These are phyloP conservation scores for Drosophila kohkoa DNA, from an alignment of 1,140 invertebrate species.

Conservation along the genomic window DNA sequence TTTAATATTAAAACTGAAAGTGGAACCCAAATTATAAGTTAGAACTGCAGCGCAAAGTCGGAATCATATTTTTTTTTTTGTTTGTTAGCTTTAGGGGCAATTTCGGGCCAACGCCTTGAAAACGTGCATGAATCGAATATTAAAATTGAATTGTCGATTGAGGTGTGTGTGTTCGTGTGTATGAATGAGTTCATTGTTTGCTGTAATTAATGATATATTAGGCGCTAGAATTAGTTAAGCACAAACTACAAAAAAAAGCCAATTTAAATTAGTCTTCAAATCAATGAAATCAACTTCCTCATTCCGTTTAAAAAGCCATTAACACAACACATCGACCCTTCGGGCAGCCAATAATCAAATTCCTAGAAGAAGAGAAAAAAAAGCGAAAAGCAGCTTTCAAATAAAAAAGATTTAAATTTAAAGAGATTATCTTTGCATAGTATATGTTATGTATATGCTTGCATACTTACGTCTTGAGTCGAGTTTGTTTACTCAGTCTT, in stretches of 20 bases:
- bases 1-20: conserved; percentile 73
- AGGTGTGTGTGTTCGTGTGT: conserved; percentile 56
- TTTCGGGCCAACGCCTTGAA: conserved; percentile 56
- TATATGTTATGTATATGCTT: background rate
- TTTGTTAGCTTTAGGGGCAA: conserved; percentile 15
- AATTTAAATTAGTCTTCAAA: conserved; percentile 55
- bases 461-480: conserved; percentile 4
- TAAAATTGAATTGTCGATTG: conserved; percentile 53
- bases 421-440: conserved; percentile 2
- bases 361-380: conserved; percentile 1
- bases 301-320: conserved; percentile 43
- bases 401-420: background rate
- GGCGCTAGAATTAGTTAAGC: conserved; percentile 46
- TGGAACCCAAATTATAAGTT: conserved; percentile 53
- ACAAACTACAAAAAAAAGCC: conserved; percentile 13
- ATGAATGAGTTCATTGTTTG: conserved; percentile 42
- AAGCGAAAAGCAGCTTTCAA: background rate
- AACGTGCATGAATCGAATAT: conserved; percentile 52
- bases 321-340: conserved; percentile 20
- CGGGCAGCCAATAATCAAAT: conserved; percentile 2
- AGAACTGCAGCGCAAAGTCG: conserved; percentile 56
- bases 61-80: conserved; percentile 25
- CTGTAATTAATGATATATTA: conserved; percentile 72
- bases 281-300: conserved; percentile 54
- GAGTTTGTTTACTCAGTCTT: conserved; percentile 37